Percentiles rank a stretch among this genome's conserved stretches.
Conservation (phyloP, 2,888 invertebrate genomes). For the Drosophila dives region DNA sequence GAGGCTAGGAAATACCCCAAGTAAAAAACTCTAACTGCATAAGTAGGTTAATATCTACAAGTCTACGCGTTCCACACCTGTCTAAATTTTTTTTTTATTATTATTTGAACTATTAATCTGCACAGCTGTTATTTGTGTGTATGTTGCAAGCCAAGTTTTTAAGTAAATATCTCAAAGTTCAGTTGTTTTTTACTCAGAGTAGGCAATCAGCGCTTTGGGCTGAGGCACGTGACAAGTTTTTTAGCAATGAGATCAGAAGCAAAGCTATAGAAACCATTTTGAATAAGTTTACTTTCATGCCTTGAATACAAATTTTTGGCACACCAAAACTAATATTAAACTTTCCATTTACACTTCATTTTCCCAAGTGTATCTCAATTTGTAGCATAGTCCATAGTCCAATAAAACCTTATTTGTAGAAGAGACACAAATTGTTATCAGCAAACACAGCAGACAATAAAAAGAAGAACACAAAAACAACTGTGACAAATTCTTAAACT, state of each 20-base stretch:
- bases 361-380: neutral
- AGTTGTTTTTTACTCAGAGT: neutral
- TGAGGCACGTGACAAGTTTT: constrained; percentile 7
- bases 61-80: neutral
- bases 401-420: neutral
- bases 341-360: neutral
- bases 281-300: neutral
- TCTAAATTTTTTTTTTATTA: neutral
- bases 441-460: neutral
- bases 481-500: neutral
- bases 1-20: neutral
- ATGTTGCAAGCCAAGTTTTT: neutral
- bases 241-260: constrained; percentile 4
- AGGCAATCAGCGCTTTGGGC: neutral
- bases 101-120: neutral
- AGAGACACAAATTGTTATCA: constrained; percentile 12
- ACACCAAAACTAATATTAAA: neutral
- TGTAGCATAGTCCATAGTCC: neutral
- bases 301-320: neutral
- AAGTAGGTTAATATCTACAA: neutral
- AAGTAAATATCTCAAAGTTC: neutral
- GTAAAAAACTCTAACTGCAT: neutral
- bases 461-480: neutral
- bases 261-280: neutral
- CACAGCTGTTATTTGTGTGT: neutral